Evolutionary conservation across 2,888 invertebrate species (phyloP).

Genomic region (Sarcophaga subvicina): DNA sequence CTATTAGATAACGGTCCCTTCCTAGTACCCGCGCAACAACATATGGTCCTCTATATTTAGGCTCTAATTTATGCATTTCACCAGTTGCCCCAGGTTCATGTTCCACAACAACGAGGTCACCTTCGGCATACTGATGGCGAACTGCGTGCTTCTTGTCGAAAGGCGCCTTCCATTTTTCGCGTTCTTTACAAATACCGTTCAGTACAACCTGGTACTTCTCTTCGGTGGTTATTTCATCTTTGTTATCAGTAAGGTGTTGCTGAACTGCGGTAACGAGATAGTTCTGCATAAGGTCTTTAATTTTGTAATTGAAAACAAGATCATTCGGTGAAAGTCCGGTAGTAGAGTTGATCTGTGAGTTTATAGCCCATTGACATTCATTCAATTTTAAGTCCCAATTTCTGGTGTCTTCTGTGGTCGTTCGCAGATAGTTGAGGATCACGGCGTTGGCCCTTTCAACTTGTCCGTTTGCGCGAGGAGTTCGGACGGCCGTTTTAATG

Average conservation of each 20-base stretch:
- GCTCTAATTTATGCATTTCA: slow-evolving; percentile 66
- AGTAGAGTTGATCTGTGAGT: not conserved
- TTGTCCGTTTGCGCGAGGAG: not conserved
- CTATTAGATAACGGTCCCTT: slow-evolving; percentile 65
- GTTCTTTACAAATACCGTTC: slow-evolving; percentile 44
- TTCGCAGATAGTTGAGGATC: not conserved
- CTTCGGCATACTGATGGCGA: slow-evolving; percentile 34
- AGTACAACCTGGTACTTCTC: slow-evolving; percentile 47
- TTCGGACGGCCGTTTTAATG: slow-evolving; percentile 2
- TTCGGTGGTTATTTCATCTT: slow-evolving; percentile 3
- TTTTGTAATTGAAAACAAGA: not conserved
- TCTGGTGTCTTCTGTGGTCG: not conserved
- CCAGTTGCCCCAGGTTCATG: slow-evolving; percentile 63
- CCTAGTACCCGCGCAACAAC: slow-evolving; percentile 48
- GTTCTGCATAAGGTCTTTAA: slow-evolving; percentile 1
- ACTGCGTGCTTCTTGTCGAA: slow-evolving; percentile 51
- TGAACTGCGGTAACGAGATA: slow-evolving; percentile 1
- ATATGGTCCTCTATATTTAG: slow-evolving; percentile 64
- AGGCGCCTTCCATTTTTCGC: slow-evolving; percentile 57
- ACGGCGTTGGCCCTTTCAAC: slow-evolving; percentile 10
- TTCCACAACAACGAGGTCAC: slow-evolving; percentile 54
- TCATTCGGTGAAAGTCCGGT: slow-evolving; percentile 6
- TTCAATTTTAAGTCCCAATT: slow-evolving; percentile 9
- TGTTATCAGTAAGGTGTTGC: slow-evolving; percentile 42
- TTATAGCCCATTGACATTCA: not conserved